Percentiles rank a stretch among this genome's conserved stretches.
phyloP scores from a whole-genome alignment of 2,797 vertebrate species.

The Pipistrellus kuhlii region DNA sequence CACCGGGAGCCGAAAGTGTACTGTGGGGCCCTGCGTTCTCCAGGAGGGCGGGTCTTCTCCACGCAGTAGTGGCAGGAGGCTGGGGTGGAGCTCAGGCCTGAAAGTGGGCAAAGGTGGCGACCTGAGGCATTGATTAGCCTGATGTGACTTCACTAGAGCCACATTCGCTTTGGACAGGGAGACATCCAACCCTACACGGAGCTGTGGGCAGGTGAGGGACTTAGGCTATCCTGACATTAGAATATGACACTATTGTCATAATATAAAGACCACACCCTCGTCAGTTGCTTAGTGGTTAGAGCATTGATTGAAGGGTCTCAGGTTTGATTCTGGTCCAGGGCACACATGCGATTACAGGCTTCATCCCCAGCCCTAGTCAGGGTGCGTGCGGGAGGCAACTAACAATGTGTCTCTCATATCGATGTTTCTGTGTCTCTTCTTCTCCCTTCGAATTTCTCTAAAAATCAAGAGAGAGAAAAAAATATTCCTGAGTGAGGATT shows the following conservation, averaged over 20 bases:
- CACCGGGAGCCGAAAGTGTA: conserved; percentile 74
- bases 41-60: conserved; percentile 69
- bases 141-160: not conserved
- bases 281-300: too few species aligned
- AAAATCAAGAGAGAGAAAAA: too few species aligned
- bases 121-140: not conserved
- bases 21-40: conserved; percentile 75
- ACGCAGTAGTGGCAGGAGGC: conserved; percentile 64
- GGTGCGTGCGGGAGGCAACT: too few species aligned
- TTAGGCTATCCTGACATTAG: not conserved
- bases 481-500: too few species aligned
- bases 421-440: too few species aligned
- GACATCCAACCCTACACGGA: not conserved
- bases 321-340: too few species aligned
- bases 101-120: not conserved
- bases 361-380: too few species aligned
- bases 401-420: too few species aligned
- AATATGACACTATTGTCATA: not conserved
- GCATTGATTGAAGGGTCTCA: too few species aligned
- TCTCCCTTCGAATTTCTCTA: too few species aligned
- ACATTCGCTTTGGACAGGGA: not conserved
- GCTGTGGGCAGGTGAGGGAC: not conserved
- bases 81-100: conserved; percentile 67
- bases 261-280: not conserved
- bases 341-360: too few species aligned